phyloP scores from a whole-genome alignment of 2,797 vertebrate species.

The Phaenicophaeus curvirostris region DNA sequence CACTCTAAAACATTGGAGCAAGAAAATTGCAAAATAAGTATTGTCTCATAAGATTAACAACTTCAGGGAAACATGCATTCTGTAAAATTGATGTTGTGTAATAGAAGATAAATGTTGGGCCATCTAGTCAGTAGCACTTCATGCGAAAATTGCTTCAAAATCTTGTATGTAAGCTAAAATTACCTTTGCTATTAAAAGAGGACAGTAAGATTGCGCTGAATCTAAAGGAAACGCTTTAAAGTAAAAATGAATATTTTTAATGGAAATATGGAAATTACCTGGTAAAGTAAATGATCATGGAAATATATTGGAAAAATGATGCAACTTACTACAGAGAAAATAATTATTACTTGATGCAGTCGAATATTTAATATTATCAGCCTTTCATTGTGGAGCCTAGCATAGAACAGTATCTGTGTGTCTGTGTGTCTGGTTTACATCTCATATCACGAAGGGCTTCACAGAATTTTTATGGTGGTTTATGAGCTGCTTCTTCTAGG shows the following conservation, averaged over 20 bases:
- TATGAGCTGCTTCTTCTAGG: background rate
- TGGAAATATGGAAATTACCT: background rate
- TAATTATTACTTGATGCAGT: background rate
- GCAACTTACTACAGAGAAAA: background rate
- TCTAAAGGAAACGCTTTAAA: background rate
- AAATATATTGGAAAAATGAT: background rate
- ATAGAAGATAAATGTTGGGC: background rate
- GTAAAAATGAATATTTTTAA: background rate
- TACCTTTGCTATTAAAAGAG: background rate
- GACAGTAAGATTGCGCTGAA: background rate
- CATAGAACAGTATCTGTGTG: background rate
- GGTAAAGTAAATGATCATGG: background rate
- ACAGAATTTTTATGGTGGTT: background rate
- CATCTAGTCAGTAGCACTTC: background rate
- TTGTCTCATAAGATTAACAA: background rate
- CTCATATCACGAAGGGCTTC: rapidly evolving
- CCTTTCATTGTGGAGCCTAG: background rate
- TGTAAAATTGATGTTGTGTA: constrained; percentile 13
- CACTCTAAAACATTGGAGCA: background rate
- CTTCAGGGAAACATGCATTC: background rate
- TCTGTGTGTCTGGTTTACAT: background rate
- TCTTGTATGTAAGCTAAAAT: background rate
- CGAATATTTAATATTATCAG: background rate
- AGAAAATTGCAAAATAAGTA: background rate
- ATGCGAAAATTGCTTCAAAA: constrained; percentile 10